Evolutionary conservation across 1,140 invertebrate species (phyloP).

Genomic region (Phthorimaea operculella): DNA sequence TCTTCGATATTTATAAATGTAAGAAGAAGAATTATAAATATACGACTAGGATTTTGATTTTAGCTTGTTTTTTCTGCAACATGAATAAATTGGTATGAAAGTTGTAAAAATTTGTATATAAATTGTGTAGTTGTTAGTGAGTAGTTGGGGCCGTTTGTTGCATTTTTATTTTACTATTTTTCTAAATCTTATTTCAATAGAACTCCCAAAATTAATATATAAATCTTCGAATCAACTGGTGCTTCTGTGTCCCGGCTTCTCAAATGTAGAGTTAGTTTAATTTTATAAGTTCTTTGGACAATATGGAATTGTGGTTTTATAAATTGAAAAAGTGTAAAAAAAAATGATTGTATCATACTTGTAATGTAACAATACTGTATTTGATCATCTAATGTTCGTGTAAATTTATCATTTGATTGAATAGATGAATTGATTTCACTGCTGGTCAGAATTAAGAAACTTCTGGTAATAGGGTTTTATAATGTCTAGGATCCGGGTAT

Average conservation of each 20-base stretch:
- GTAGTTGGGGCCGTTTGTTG: not conserved
- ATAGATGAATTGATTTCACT: not conserved
- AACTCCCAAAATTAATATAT: not conserved
- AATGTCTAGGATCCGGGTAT: too few relatives aligned
- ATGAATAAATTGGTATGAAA: not conserved
- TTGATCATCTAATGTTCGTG: not conserved
- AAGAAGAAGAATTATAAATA: not conserved
- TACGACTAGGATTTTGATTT: too few relatives aligned
- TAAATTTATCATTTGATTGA: not conserved
- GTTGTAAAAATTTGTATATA: not conserved
- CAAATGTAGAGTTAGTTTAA: not conserved
- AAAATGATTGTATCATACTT: constrained; percentile 26
- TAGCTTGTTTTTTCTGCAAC: not conserved
- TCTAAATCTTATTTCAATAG: not conserved
- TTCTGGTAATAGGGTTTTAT: too few relatives aligned
- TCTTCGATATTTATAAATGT: constrained; percentile 1
- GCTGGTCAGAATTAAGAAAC: not conserved
- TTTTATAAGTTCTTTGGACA: constrained; percentile 26
- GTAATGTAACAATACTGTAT: not conserved
- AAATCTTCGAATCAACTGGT: constrained; percentile 2
- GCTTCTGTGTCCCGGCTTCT: constrained; percentile 2
- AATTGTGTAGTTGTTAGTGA: not conserved
- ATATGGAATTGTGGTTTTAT: constrained; percentile 51
- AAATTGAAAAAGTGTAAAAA: constrained; percentile 37
- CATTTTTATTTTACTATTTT: not conserved